Conservation (phyloP, 1,140 invertebrate species). For the Monomorium pharaonis region DNA sequence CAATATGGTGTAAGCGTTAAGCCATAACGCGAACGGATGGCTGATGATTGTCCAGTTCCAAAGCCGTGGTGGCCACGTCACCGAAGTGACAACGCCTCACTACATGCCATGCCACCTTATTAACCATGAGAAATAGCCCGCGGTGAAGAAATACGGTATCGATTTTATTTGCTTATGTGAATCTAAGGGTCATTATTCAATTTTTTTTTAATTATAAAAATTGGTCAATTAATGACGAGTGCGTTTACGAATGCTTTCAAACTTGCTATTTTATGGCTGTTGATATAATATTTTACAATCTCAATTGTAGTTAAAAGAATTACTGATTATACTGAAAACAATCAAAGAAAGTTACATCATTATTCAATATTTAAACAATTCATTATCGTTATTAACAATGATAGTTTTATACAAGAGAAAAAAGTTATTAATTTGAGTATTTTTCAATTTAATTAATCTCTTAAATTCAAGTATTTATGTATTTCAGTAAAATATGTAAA, state of each 20-base stretch:
- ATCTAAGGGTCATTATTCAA: background rate
- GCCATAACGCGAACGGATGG: background rate
- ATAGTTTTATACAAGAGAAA: background rate
- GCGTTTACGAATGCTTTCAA: background rate
- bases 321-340: background rate
- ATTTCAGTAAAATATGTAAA: too few relatives aligned
- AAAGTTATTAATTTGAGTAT: too few relatives aligned
- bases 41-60: slow-evolving; percentile 15
- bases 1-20: slow-evolving; percentile 37
- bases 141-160: background rate
- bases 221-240: background rate
- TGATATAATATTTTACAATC: background rate
- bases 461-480: too few relatives aligned
- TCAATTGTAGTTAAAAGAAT: background rate
- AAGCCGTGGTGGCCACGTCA: slow-evolving; percentile 11
- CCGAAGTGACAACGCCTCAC: slow-evolving; percentile 12
- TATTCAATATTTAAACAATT: background rate
- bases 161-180: background rate
- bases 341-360: background rate
- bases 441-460: too few relatives aligned
- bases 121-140: background rate
- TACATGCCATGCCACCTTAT: slow-evolving; percentile 1
- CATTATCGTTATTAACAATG: background rate
- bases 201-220: background rate
- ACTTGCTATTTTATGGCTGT: background rate